Conservation (phyloP, 2,888 invertebrate species). For the Brassicogethes aeneus region DNA sequence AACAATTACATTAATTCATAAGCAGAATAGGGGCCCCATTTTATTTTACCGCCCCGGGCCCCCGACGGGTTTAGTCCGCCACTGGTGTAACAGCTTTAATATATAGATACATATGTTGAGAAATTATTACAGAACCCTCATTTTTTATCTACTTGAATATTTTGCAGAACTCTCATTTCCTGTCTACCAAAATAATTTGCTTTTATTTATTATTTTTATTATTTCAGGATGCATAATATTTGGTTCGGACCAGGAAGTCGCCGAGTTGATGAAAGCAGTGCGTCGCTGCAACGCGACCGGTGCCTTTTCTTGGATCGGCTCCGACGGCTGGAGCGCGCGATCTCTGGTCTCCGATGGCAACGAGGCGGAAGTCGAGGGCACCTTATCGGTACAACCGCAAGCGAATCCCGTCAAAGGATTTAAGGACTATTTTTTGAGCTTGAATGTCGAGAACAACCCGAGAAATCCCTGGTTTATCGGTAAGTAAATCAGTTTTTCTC, state of each 20-base stretch:
- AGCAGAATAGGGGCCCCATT: too few relatives aligned
- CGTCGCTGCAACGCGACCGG: conserved; percentile 79
- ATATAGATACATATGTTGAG: too few relatives aligned
- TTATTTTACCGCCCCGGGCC: too few relatives aligned
- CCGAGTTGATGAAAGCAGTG: conserved; percentile 90
- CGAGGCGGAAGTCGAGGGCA: conserved; percentile 87
- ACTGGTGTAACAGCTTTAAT: too few relatives aligned
- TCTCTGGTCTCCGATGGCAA: conserved; percentile 79
- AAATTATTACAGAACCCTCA: too few relatives aligned
- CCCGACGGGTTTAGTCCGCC: too few relatives aligned
- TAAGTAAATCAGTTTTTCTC: conserved; percentile 41
- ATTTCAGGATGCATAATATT: conserved; percentile 84
- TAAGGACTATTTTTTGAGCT: conserved; percentile 73
- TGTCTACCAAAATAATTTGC: too few relatives aligned
- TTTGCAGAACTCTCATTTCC: too few relatives aligned
- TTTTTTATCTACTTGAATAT: too few relatives aligned
- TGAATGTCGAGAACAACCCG: conserved; percentile 78
- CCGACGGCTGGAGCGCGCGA: conserved; percentile 92
- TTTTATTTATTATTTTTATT: too few relatives aligned
- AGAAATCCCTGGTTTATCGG: conserved; percentile 96
- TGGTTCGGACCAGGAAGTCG: conserved; percentile 94
- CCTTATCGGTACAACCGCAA: conserved; percentile 88
- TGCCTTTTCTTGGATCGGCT: conserved; percentile 91
- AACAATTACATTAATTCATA: too few relatives aligned
- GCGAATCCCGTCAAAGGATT: conserved; percentile 85